phyloP scores from a whole-genome alignment of 2,113 vertebrate genomes.

The Toxostoma redivivum region DNA sequence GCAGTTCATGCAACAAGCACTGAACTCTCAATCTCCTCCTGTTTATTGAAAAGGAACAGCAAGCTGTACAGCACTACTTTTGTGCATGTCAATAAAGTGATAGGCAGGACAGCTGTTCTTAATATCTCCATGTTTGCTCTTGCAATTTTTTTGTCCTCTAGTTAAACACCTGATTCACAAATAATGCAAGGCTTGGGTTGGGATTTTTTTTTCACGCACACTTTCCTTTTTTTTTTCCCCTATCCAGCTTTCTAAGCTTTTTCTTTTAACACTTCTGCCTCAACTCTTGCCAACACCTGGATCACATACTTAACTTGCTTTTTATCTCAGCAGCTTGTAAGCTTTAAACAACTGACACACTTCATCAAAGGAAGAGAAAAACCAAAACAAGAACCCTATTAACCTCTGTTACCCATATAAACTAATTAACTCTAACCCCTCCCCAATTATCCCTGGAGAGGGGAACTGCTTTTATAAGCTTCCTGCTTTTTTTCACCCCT shows the following conservation, averaged over 20 bases:
- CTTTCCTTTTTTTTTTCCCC: background rate
- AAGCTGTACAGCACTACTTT: background rate
- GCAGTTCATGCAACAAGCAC: background rate
- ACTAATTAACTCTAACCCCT: conserved; percentile 51
- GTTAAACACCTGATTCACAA: background rate
- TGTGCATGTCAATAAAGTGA: background rate
- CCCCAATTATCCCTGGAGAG: conserved; percentile 25
- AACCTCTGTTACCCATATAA: conserved; percentile 43
- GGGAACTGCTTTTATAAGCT: conserved; percentile 5
- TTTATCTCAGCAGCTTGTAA: conserved; percentile 64
- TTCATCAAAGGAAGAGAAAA: conserved; percentile 43
- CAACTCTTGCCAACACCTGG: conserved; percentile 53
- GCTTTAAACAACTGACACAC: conserved; percentile 51
- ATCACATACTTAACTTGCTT: conserved; percentile 49
- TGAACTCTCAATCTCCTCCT: background rate
- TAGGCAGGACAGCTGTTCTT: background rate
- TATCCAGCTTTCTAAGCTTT: background rate
- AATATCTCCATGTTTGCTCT: background rate
- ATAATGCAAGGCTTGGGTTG: background rate
- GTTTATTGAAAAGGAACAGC: background rate
- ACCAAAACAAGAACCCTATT: conserved; percentile 59
- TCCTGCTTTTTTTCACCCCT: background rate
- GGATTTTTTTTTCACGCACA: background rate
- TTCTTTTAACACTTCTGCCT: conserved; percentile 7
- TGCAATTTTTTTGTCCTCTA: background rate